These are phyloP conservation scores for Philaethria dido DNA, from an alignment of 2,888 invertebrate genomes.

Conservation along the genomic window DNA sequence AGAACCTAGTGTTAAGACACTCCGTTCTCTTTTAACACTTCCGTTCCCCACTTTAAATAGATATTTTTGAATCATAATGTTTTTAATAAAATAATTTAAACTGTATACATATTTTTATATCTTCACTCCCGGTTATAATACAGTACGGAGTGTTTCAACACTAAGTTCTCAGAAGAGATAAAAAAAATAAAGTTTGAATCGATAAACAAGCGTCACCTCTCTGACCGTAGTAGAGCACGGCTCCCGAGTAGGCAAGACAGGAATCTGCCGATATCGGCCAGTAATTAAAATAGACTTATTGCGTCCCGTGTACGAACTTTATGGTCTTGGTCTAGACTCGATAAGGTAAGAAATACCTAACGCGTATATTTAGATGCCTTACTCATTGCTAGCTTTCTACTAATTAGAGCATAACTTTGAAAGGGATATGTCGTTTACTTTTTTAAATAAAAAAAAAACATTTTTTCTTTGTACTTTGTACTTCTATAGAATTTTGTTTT, in stretches of 20 bases:
- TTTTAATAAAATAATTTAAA: no score
- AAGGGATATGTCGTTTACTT: conserved; percentile 2
- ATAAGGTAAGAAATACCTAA: conserved; percentile 44
- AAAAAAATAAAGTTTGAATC: conserved; percentile 42
- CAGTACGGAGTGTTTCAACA: no score
- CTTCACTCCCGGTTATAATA: no score
- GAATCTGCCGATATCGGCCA: conserved; percentile 81
- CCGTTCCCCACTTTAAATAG: no score
- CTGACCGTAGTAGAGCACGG: conserved; percentile 70
- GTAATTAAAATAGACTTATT: conserved; percentile 84
- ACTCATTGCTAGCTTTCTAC: conserved; percentile 34
- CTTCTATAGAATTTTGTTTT: neutral
- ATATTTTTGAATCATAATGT: no score
- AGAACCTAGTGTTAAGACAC: no score
- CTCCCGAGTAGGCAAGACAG: conserved; percentile 80
- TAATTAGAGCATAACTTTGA: conserved; percentile 26
- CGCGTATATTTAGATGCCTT: conserved; percentile 42
- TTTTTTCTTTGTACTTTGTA: neutral
- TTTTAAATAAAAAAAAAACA: neutral
- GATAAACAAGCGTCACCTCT: conserved; percentile 48
- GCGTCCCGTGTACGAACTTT: conserved; percentile 58
- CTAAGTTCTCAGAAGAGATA: no score
- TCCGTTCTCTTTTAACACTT: no score
- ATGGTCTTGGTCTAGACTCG: conserved; percentile 45
- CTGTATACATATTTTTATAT: no score